Conservation (phyloP, 2,888 invertebrate genomes). For the Leptopilina myrica region DNA sequence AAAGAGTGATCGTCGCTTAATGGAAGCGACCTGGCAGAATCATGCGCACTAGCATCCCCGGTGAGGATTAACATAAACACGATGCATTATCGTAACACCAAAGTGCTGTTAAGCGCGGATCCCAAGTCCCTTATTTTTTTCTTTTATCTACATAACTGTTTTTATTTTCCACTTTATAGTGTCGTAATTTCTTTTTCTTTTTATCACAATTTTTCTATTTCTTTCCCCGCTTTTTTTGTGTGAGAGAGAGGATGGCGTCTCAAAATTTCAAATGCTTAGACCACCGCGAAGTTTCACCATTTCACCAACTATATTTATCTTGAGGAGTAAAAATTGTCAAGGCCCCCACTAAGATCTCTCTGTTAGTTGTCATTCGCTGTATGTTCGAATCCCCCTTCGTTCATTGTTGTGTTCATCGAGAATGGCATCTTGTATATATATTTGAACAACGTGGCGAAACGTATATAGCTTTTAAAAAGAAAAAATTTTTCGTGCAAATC, state of each 20-base stretch:
- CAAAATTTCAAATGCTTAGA: neutral
- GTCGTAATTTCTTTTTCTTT: neutral
- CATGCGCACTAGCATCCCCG: constrained; percentile 57
- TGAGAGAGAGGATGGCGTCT: too few species aligned
- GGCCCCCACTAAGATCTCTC: neutral
- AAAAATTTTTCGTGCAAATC: constrained; percentile 50
- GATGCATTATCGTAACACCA: constrained; percentile 65
- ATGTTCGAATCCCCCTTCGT: constrained; percentile 10
- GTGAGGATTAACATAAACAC: constrained; percentile 66
- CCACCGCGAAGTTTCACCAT: constrained; percentile 22
- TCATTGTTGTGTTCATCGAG: constrained; percentile 18
- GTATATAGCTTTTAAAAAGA: neutral
- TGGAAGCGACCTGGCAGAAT: constrained; percentile 54
- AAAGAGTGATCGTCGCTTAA: constrained; percentile 47
- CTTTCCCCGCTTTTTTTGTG: too few species aligned
- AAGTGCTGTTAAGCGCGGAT: constrained; percentile 63
- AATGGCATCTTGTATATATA: neutral
- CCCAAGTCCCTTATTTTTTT: constrained; percentile 57
- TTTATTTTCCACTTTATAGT: neutral
- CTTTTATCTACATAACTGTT: constrained; percentile 61
- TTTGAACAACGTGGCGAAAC: neutral
- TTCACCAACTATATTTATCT: neutral
- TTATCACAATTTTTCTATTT: too few species aligned
- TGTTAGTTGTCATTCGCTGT: constrained; percentile 27
- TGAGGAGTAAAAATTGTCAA: constrained; percentile 16